phyloP scores from a whole-genome alignment of 2,888 invertebrate species.

The Caenorhabditis auriculariae region DNA sequence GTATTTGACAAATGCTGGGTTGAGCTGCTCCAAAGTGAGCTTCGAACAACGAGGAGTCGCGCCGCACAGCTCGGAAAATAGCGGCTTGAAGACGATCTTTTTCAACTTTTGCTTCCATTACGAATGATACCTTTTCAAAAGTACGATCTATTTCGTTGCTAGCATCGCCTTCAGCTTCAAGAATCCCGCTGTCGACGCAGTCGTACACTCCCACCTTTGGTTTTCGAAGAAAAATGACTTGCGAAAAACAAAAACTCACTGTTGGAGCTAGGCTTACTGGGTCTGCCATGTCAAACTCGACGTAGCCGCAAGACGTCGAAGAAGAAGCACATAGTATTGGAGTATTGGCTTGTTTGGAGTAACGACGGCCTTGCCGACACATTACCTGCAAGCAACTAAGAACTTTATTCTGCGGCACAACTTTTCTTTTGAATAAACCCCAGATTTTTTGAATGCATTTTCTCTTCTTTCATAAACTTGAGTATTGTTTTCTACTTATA shows the following conservation, averaged over 20 bases:
- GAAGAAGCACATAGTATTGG: conserved; percentile 39
- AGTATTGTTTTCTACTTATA: no score
- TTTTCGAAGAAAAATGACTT: no score
- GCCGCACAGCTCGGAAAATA: conserved; percentile 35
- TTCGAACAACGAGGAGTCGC: conserved; percentile 30
- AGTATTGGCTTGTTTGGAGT: conserved; percentile 22
- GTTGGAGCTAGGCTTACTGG: conserved; percentile 12
- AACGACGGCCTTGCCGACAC: conserved; percentile 40
- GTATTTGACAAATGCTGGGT: conserved; percentile 35
- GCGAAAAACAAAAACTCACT: neutral
- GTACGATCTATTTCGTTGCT: conserved; percentile 13
- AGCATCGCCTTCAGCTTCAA: conserved; percentile 31
- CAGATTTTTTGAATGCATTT: no score
- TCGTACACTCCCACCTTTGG: conserved; percentile 41
- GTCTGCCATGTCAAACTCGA: conserved; percentile 28
- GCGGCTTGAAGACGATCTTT: conserved; percentile 13
- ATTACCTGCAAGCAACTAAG: conserved; percentile 28
- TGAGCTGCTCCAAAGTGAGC: conserved; percentile 25
- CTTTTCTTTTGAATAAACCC: neutral
- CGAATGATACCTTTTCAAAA: neutral
- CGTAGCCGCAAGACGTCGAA: conserved; percentile 39
- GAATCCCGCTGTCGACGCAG: conserved; percentile 41
- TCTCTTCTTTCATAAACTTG: no score
- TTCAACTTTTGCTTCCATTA: no score
- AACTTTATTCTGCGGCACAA: neutral